phyloP scores from a whole-genome alignment of 2,113 vertebrate genomes.

The Pungitius pungitius region DNA sequence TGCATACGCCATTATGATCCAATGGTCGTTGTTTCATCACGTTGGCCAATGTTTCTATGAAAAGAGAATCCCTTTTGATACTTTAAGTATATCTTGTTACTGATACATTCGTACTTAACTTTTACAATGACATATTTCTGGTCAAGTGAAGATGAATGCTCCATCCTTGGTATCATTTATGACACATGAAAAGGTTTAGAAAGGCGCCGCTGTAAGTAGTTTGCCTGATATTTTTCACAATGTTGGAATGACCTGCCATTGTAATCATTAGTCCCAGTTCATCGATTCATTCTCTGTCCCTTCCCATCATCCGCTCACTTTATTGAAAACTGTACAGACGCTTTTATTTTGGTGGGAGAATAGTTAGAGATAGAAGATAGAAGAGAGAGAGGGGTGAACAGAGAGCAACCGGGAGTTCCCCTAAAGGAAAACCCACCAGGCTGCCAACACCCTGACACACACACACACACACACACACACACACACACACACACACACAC shows the following conservation, averaged over 20 bases:
- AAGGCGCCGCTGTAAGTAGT: not conserved
- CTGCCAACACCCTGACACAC: conserved; percentile 33
- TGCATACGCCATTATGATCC: too few species aligned
- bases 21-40: not conserved
- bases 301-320: not conserved
- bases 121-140: not conserved
- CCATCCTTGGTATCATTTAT: not conserved
- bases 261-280: not conserved
- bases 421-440: conserved; percentile 33
- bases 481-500: not conserved
- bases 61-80: not conserved
- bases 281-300: not conserved
- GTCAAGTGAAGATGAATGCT: not conserved
- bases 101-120: not conserved
- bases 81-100: not conserved
- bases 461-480: not conserved
- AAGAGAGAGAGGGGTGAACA: not conserved
- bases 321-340: not conserved
- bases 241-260: not conserved
- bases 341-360: conserved; percentile 23
- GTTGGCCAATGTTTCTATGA: not conserved
- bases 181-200: too few species aligned
- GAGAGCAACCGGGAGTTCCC: conserved; percentile 15
- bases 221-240: conserved; percentile 4
- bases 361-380: too few species aligned